Percentiles rank a stretch among this genome's conserved stretches.
Evolutionary conservation across 2,113 vertebrate genomes (phyloP).

Genomic region (Phrynocephalus versicolor): DNA sequence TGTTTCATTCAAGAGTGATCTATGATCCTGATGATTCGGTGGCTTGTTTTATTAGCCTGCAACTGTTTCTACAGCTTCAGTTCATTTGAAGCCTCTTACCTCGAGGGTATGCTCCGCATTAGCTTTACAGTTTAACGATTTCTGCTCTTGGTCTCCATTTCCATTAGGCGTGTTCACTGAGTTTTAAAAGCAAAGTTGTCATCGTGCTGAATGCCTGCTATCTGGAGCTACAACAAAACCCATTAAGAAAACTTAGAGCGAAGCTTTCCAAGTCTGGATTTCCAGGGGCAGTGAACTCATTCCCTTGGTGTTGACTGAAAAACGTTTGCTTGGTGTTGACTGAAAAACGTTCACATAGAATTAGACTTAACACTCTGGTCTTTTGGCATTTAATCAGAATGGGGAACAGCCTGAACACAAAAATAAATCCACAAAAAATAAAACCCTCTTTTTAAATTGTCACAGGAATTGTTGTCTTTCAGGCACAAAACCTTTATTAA

Average conservation of each 20-base stretch:
- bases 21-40: slow-evolving; percentile 50
- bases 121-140: slow-evolving; percentile 53
- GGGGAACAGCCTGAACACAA: background rate
- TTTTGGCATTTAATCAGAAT: slow-evolving; percentile 1
- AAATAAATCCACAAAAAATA: no score
- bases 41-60: slow-evolving; percentile 59
- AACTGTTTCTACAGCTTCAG: slow-evolving; percentile 53
- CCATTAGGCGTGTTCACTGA: slow-evolving; percentile 50
- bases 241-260: slow-evolving; percentile 58
- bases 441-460: background rate
- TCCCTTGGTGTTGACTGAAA: background rate
- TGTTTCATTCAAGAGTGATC: slow-evolving; percentile 59
- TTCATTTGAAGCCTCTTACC: slow-evolving; percentile 65
- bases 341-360: slow-evolving; percentile 6
- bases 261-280: slow-evolving; percentile 49
- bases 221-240: slow-evolving; percentile 55
- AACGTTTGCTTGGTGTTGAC: background rate
- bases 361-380: background rate
- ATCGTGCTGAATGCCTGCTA: slow-evolving; percentile 56
- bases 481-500: background rate
- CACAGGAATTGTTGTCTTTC: background rate
- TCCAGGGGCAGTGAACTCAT: slow-evolving; percentile 45
- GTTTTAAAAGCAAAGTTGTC: slow-evolving; percentile 61
- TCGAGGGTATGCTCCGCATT: slow-evolving; percentile 57
- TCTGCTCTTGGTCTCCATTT: slow-evolving; percentile 57